These are phyloP conservation scores for Tetrapedia diversipes DNA, from an alignment of 2,888 invertebrate genomes.

Conservation along the genomic window DNA sequence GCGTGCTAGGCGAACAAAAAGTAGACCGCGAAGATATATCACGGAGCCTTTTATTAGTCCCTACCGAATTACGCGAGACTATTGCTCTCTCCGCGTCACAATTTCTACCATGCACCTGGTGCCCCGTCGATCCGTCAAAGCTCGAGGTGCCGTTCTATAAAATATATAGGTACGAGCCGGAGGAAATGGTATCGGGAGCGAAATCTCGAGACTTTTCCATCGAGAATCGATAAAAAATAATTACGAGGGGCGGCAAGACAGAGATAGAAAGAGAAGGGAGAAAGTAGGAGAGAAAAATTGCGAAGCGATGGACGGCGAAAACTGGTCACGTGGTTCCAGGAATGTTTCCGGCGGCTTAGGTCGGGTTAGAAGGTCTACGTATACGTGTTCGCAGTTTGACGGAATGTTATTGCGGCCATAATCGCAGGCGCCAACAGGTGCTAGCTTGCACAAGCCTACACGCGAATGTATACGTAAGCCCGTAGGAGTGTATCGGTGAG, in stretches of 20 bases:
- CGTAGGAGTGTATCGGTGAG: conserved; percentile 57
- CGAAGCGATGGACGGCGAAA: neutral
- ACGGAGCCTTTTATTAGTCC: conserved; percentile 59
- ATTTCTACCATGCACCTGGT: conserved; percentile 44
- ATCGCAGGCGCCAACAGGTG: conserved; percentile 82
- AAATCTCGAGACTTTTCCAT: neutral
- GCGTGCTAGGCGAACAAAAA: conserved; percentile 40
- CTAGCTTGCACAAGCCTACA: conserved; percentile 78
- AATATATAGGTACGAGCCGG: neutral
- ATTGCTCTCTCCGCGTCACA: conserved; percentile 47
- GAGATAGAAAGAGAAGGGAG: neutral
- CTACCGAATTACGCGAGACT: conserved; percentile 54
- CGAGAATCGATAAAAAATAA: neutral
- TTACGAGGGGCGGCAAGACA: neutral
- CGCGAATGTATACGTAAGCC: conserved; percentile 56
- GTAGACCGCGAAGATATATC: conserved; percentile 55
- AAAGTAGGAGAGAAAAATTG: rapidly evolving
- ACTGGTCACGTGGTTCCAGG: conserved; percentile 44
- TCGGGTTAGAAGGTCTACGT: conserved; percentile 66
- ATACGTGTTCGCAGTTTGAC: conserved; percentile 78
- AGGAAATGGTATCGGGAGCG: neutral
- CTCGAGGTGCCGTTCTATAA: neutral
- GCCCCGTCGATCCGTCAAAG: conserved; percentile 46
- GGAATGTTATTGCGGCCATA: conserved; percentile 83
- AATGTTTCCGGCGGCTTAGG: conserved; percentile 54